A percentile compares a stretch with the other conserved stretches of the same genome.
These are phyloP conservation scores for Pseudomugil tenellus DNA, from an alignment of 2,797 vertebrate species.

Conservation along the genomic window DNA sequence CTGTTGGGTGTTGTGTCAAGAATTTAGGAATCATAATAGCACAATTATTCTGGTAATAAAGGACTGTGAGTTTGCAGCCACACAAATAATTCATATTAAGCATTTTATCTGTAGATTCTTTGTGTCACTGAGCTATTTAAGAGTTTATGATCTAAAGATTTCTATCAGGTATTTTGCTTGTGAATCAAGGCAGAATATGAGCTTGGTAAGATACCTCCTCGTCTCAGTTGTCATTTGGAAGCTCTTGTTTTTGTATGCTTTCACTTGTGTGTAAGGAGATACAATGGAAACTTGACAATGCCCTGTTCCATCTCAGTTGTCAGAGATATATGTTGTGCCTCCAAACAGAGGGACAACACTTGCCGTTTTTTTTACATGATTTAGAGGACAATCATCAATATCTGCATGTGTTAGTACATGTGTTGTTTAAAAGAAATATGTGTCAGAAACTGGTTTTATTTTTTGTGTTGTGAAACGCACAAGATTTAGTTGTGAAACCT, in stretches of 20 bases:
- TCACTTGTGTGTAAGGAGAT: constrained; percentile 65
- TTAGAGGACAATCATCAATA: background rate
- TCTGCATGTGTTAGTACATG: background rate
- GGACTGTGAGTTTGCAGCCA: constrained; percentile 13
- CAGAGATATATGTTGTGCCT: constrained; percentile 27
- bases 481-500: background rate
- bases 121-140: constrained; percentile 32
- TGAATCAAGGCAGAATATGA: constrained; percentile 28
- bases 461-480: constrained; percentile 5
- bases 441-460: background rate
- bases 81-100: constrained; percentile 10
- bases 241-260: constrained; percentile 43
- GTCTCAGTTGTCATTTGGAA: constrained; percentile 53
- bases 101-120: constrained; percentile 32
- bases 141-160: constrained; percentile 8
- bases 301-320: constrained; percentile 54
- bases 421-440: constrained; percentile 1
- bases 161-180: background rate
- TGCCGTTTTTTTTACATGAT: background rate
- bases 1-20: constrained; percentile 12
- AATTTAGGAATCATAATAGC: constrained; percentile 19
- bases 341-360: constrained; percentile 1
- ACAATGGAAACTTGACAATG: constrained; percentile 66
- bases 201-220: constrained; percentile 31
- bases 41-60: constrained; percentile 45